phyloP scores from a whole-genome alignment of 2,113 vertebrate species.

The Heptranchias perlo region DNA sequence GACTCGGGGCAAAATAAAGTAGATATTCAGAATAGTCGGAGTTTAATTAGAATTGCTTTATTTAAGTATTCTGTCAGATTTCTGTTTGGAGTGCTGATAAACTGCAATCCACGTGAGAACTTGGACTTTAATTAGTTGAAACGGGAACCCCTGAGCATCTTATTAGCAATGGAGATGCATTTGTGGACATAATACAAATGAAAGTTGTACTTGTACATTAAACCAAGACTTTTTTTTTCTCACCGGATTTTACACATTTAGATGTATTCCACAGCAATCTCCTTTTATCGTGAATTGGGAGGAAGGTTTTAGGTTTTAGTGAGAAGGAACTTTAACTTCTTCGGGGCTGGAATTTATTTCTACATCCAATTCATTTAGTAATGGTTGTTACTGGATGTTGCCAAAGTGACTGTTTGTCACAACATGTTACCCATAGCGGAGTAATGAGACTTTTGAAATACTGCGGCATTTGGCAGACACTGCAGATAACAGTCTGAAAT shows the following conservation, averaged over 20 bases:
- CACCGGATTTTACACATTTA: neutral
- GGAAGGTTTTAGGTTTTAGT: neutral
- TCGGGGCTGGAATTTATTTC: neutral
- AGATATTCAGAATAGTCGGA: neutral
- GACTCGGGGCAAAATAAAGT: neutral
- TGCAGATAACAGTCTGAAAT: neutral
- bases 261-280: neutral
- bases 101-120: too few relatives aligned
- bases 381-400: neutral
- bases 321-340: neutral
- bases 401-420: neutral
- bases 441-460: neutral
- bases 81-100: neutral
- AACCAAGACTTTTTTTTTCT: neutral
- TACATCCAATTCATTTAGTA: neutral
- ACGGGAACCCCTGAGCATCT: neutral
- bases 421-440: neutral
- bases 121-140: neutral
- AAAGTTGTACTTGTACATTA: neutral
- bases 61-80: neutral
- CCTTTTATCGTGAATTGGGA: neutral
- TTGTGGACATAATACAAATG: neutral
- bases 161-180: neutral
- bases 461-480: neutral
- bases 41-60: constrained; percentile 1